Evolutionary conservation across 1,140 invertebrate genomes (phyloP).

Genomic region (Gonatopus flavifemur): DNA sequence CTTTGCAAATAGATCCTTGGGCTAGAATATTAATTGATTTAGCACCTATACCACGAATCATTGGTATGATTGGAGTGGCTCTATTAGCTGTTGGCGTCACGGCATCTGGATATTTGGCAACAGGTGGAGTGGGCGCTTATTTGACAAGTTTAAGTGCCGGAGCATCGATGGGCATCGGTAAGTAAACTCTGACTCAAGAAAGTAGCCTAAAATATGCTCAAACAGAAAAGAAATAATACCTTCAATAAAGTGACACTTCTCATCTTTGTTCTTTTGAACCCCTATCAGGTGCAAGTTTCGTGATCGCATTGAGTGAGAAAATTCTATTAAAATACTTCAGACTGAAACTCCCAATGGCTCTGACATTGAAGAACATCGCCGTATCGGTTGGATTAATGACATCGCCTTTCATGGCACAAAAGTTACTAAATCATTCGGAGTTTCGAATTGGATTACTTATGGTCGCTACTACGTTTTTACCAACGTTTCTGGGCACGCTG

Average conservation of each 20-base stretch:
- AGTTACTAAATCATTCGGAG: conserved; percentile 23
- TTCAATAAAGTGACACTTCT: no score
- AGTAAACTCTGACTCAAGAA: no score
- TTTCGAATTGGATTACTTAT: conserved; percentile 34
- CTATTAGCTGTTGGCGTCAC: conserved; percentile 39
- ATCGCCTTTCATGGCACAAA: conserved; percentile 32
- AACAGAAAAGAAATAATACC: no score
- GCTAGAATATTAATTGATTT: conserved; percentile 57
- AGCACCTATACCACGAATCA: conserved; percentile 59
- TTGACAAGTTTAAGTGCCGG: conserved; percentile 44
- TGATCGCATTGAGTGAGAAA: conserved; percentile 38
- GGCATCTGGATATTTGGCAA: conserved; percentile 46
- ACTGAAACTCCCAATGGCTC: conserved; percentile 29
- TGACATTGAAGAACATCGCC: conserved; percentile 37
- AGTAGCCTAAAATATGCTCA: no score
- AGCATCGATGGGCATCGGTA: conserved; percentile 50
- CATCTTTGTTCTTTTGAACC: no score
- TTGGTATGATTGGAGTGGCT: conserved; percentile 48
- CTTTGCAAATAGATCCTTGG: conserved; percentile 64
- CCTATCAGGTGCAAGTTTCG: conserved; percentile 48
- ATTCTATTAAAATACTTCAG: conserved; percentile 39
- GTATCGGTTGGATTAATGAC: conserved; percentile 33
- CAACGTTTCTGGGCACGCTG: conserved; percentile 33
- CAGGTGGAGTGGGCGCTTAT: conserved; percentile 46
- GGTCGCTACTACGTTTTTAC: conserved; percentile 36